A percentile compares a stretch with the other conserved stretches of the same genome.
Evolutionary conservation across 2,888 invertebrate genomes (phyloP).

Genomic region (Bhutanitis thaidina): DNA sequence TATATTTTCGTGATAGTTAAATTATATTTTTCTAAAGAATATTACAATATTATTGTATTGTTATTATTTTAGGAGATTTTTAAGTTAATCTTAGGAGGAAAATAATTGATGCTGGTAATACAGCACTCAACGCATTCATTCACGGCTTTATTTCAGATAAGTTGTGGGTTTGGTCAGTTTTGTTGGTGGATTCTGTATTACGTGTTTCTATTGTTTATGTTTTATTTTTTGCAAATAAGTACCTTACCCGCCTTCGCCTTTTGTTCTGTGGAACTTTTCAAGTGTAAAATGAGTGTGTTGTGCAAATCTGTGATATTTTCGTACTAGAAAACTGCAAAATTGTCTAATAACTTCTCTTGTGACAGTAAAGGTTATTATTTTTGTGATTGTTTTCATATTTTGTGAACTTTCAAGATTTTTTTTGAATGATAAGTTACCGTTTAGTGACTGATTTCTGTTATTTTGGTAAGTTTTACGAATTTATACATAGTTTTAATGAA

Average conservation of each 20-base stretch:
- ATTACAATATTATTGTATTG: too few relatives aligned
- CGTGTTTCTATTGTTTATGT: conserved; percentile 35
- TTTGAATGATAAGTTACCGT: background rate
- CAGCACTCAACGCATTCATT: too few relatives aligned
- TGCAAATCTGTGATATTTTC: conserved; percentile 44
- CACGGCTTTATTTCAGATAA: conserved; percentile 13
- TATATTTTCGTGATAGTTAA: too few relatives aligned
- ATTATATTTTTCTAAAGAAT: too few relatives aligned
- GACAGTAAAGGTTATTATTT: conserved; percentile 36
- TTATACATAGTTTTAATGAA: conserved; percentile 14
- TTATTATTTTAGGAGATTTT: too few relatives aligned
- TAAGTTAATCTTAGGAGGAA: too few relatives aligned
- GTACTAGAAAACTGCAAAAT: conserved; percentile 16
- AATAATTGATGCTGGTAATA: too few relatives aligned
- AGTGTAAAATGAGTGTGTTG: conserved; percentile 32
- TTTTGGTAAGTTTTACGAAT: conserved; percentile 23
- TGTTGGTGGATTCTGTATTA: conserved; percentile 24
- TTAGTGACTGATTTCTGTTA: background rate
- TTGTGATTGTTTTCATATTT: conserved; percentile 28
- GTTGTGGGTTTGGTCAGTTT: conserved; percentile 28
- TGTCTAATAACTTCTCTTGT: conserved; percentile 32
- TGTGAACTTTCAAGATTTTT: conserved; percentile 9
- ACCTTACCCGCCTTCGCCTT: conserved; percentile 28
- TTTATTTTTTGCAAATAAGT: conserved; percentile 29
- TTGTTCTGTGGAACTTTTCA: conserved; percentile 30